phyloP scores from a whole-genome alignment of 1,140 invertebrate genomes.

The Formica selysi region DNA sequence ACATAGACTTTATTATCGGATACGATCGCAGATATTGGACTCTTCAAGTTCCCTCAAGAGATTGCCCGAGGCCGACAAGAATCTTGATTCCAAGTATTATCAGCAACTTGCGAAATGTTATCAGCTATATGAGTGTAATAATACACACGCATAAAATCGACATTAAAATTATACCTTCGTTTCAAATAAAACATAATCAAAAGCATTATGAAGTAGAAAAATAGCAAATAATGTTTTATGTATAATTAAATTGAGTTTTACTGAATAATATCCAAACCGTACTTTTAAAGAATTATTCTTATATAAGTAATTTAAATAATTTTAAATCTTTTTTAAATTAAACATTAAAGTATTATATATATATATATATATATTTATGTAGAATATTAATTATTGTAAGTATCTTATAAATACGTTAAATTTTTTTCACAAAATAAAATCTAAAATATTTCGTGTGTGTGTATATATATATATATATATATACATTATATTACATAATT shows the following conservation, averaged over 20 bases:
- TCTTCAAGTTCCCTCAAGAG: conserved; percentile 39
- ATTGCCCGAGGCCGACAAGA: conserved; percentile 31
- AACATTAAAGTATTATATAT: no score
- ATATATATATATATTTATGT: no score
- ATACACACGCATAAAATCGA: not conserved
- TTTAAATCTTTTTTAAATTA: no score
- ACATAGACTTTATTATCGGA: conserved; percentile 52
- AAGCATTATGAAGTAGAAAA: not conserved
- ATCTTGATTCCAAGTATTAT: conserved; percentile 36
- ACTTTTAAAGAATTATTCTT: not conserved
- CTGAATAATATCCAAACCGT: not conserved
- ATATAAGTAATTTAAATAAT: no score
- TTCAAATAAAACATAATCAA: not conserved
- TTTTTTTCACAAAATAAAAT: no score
- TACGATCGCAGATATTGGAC: conserved; percentile 52
- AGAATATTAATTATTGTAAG: no score
- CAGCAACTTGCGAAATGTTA: conserved; percentile 24
- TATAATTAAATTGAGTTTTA: not conserved
- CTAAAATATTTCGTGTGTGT: no score
- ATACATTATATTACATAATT: conserved; percentile 24
- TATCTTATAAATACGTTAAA: no score
- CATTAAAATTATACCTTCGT: not conserved
- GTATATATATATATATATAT: conserved; percentile 29
- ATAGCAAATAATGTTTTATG: not conserved
- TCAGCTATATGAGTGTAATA: not conserved